Percentiles rank a stretch among this genome's conserved stretches.
Conservation (phyloP, 2,797 vertebrate genomes). For the Melanotaenia nigrans region DNA sequence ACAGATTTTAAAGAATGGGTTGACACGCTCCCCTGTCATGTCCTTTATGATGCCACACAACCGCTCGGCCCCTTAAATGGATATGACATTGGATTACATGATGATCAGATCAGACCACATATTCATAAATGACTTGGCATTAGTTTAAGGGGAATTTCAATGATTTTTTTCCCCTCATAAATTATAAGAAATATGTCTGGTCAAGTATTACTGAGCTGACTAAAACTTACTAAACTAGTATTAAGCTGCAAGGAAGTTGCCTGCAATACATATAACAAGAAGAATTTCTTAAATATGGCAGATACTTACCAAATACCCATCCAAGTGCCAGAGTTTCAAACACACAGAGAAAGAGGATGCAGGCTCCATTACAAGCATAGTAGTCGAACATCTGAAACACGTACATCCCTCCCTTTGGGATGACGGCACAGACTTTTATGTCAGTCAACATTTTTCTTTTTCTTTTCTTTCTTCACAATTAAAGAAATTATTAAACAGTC, state of each 20-base stretch:
- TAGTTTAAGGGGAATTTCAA: not conserved
- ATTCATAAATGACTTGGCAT: not conserved
- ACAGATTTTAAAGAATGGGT: slow-evolving; percentile 87
- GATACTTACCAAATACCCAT: slow-evolving; percentile 90
- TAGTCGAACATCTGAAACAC: slow-evolving; percentile 95
- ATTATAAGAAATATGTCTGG: not conserved
- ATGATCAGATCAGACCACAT: not conserved
- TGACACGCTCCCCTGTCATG: slow-evolving; percentile 87
- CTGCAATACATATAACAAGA: not conserved
- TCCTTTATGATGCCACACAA: slow-evolving; percentile 85
- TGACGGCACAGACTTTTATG: slow-evolving; percentile 11
- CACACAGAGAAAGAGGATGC: slow-evolving; percentile 87
- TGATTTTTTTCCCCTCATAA: not conserved
- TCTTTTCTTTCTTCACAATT: not conserved
- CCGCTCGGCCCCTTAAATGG: slow-evolving; percentile 81
- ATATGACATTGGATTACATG: not conserved
- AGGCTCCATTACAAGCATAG: slow-evolving; percentile 90
- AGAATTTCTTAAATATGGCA: not conserved
- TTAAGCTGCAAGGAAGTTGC: not conserved
- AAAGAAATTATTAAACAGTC: not conserved
- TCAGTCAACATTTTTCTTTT: not conserved
- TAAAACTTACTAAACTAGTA: not conserved
- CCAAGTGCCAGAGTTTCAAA: slow-evolving; percentile 88
- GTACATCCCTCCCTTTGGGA: slow-evolving; percentile 93
- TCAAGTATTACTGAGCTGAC: not conserved